Evolutionary conservation across 2,888 invertebrate species (phyloP), one percentile per base, ranked within the genome.

Genomic region (Torymus texanus): DNA sequence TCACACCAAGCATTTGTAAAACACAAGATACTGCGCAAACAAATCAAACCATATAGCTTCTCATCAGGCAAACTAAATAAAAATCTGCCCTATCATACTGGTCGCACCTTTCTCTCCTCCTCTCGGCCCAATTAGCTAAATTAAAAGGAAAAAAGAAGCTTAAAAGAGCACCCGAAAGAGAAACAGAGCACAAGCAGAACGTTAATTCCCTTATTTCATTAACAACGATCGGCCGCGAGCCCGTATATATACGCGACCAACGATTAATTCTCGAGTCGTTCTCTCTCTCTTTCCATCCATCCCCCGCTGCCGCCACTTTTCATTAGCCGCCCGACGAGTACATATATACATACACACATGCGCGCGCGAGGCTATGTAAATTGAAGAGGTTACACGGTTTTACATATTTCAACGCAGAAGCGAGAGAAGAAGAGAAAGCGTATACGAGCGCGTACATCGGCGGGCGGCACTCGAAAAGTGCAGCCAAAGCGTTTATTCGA

Each of bases 341-440:
- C 53, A 62, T 70, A 70, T 18, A 41, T 18, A 51, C 18, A 50
- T 56, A 21, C 21, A 18, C 13, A 16, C 29, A 59, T 24, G 58
- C 24, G 58, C 50, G 53, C 62, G 65, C 59, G 58, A 61, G 73
- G 72, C 81, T 81, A 89, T 90, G 89, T 89, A 90, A 90, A 90
- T 89, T 88, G 86, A 88, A 89, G 90, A 89, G 89, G 88, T 89
- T 88, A 89, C 87, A 85, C 86, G 88, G 85, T 89, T 90, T 90
- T 90, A 90, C 90, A 90, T 90, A 90, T 90, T 89, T 88, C 89
- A 89, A 89, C 78, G 76, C 78, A 73, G 80, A 81, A 72, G 71
- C 61, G 83, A 70, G 66, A 81, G 82, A 83, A 53, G 53, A 53
- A 53, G 53, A 53, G 13, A 53, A 53, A 21, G 21, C 21, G 2